Evolutionary conservation across 2,888 invertebrate species (phyloP), one percentile per base, ranked within the genome.

Genomic region (Tenodera sinensis): DNA sequence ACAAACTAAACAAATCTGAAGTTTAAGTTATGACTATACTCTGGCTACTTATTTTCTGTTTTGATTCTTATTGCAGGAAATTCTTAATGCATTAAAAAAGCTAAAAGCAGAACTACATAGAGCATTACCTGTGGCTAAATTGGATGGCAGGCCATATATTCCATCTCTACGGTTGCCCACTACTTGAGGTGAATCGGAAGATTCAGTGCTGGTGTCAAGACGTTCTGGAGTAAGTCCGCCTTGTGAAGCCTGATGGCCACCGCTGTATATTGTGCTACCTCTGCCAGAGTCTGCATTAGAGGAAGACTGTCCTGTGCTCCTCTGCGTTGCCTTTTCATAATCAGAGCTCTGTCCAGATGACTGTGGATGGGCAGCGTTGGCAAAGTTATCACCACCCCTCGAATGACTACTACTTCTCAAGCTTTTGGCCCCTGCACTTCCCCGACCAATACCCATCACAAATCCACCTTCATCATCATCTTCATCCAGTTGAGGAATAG

Each of bases 251-350:
- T 90, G 89, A 34, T 88, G 90, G 3, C 96, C 96, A 92, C 96
- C 97, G 83, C 96, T 96, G 93, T 97, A 97, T 84, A 96, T 96
- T 9, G 96, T 97, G 92, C 97, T 97, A n/a, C 97, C 97, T 91
- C 97, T 94, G 28, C 97, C 97, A 0, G 97, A 97, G 93, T 97
- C 97, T 30, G 96, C 96, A 92, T 97, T 96, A 0, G 96, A 96
- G 1, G 94, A 94, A 20, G 96, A 96, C 91, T 96, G 96, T n/a
- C 90, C 90, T 27, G 89, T 86, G 82, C 91, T 91, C 28, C 91
- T 91, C 71, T 95, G 94, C 8, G 96, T 96, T 87, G 96, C 95
- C 93, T 96, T 97, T 92, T 97, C 96, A 92, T 96, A 97, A 93
- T 97, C 97, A 92, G 94, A 92, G 28, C 90, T 90, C 88, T 91